These are phyloP conservation scores for Amazona vittata DNA, from an alignment of 2,113 vertebrate genomes.

Conservation along the genomic window DNA sequence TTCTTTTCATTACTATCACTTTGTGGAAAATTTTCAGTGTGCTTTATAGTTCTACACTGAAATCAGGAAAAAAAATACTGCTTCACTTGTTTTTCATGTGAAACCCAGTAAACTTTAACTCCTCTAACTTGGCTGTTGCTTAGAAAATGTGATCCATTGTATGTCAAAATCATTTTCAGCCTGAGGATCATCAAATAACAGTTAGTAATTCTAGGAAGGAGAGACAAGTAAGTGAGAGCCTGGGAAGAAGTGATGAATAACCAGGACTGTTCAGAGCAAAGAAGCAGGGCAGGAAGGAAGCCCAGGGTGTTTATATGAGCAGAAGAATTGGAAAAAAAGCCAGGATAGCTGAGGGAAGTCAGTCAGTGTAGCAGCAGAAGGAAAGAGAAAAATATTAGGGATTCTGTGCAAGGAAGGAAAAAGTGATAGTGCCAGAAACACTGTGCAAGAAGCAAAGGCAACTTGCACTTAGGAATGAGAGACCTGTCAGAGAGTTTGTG, in stretches of 20 bases:
- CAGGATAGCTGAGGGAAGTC: not conserved
- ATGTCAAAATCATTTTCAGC: conserved; percentile 3
- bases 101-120: not conserved
- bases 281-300: conserved; percentile 49
- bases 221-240: conserved; percentile 32
- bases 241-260: conserved; percentile 48
- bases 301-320: conserved; percentile 50
- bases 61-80: not conserved
- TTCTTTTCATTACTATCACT: not conserved
- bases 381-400: not conserved
- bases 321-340: conserved; percentile 34
- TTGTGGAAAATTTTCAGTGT: not conserved
- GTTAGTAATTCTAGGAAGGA: not conserved
- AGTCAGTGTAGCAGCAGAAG: not conserved
- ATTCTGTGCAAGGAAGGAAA: not conserved
- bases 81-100: not conserved
- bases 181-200: not conserved
- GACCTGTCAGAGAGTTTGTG: not conserved
- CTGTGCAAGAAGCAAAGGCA: not conserved
- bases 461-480: not conserved
- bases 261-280: not conserved
- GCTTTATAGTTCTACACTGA: not conserved
- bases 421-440: not conserved
- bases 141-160: not conserved
- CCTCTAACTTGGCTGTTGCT: not conserved